Percentiles rank a stretch among this genome's conserved stretches.
These are phyloP conservation scores for Forbesichthys papilliferus DNA, from an alignment of 2,113 vertebrate genomes.

Conservation along the genomic window DNA sequence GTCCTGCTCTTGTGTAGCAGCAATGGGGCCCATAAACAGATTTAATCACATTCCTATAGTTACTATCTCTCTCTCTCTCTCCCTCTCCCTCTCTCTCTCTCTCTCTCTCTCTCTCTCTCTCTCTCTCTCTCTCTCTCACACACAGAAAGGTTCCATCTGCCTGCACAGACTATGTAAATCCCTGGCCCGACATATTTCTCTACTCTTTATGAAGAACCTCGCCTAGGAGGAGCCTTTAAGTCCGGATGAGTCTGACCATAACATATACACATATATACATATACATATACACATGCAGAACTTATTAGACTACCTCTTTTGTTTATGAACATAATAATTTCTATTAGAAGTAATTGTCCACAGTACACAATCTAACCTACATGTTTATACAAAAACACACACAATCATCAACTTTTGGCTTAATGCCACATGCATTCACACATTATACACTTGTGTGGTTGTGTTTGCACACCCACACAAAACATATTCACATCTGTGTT, in stretches of 20 bases:
- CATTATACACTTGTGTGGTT: too few species aligned
- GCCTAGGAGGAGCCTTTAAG: background rate
- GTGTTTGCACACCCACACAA: too few species aligned
- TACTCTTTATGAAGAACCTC: background rate
- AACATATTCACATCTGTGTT: too few species aligned
- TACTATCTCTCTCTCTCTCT: background rate
- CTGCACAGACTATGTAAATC: slow-evolving; percentile 22
- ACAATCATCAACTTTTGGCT: too few species aligned
- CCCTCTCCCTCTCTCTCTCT: slow-evolving; percentile 14
- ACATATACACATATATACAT: background rate
- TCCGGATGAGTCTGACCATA: background rate
- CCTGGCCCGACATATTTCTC: background rate
- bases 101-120: background rate
- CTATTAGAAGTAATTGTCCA: too few species aligned
- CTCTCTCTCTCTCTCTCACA: background rate
- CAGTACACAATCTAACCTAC: too few species aligned
- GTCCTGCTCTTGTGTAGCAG: slow-evolving; percentile 83
- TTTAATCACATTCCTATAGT: slow-evolving; percentile 70
- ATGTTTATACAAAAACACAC: too few species aligned
- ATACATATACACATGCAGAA: background rate
- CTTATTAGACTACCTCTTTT: background rate
- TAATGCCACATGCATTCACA: too few species aligned
- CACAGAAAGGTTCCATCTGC: slow-evolving; percentile 28
- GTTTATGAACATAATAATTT: too few species aligned
- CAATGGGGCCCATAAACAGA: slow-evolving; percentile 78